Evolutionary conservation across 2,113 vertebrate species (phyloP), one percentile per base, ranked within the genome.

Genomic region (Thermophis baileyi): DNA sequence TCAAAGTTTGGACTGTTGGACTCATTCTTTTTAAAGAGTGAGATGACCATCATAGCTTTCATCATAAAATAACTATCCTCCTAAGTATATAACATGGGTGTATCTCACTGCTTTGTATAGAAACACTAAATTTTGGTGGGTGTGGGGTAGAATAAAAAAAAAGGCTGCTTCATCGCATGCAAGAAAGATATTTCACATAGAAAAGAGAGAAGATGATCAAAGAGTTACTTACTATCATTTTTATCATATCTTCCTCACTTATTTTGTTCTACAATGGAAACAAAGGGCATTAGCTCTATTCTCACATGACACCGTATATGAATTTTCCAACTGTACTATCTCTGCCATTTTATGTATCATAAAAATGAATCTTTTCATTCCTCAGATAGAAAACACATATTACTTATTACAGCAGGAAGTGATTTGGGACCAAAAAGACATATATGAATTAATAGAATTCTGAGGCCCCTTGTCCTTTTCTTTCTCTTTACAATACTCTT

Each of bases 231-330:
- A 81, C 74, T 0, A 44, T 22, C 1, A 81, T 3, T 0, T 81
- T 3, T 1, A 10, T 9, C 0, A 44, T 22, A 44, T 3, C 74
- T 9, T 44, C 1, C 0, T 40, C 7, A 0, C 1, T 3, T 0
- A 81, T 0, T 3, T 3, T 0, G 0, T 81, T 22, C 74, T 81
- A 9, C 74, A 81, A 81, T 81, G 35, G 74, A 81, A 81, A 81
- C 7, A 44, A 81, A 44, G 18, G 0, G 3, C 18, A 40, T 81
- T 18, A 81, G 7, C n/a, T 44, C 74, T 44, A 22, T 81, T 81
- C 6, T 81, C 7, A 81, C 35, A 81, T 44, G 7, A 81, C 16
- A 81, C 18, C 6, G 4, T 81, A 44, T 3, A 81, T 22, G 35
- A 81, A 40, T 40, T 81, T 35, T 9, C 35, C 20, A 44, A 44